These are phyloP conservation scores for Clupea harengus DNA, from an alignment of 2,113 vertebrate species.

Conservation along the genomic window DNA sequence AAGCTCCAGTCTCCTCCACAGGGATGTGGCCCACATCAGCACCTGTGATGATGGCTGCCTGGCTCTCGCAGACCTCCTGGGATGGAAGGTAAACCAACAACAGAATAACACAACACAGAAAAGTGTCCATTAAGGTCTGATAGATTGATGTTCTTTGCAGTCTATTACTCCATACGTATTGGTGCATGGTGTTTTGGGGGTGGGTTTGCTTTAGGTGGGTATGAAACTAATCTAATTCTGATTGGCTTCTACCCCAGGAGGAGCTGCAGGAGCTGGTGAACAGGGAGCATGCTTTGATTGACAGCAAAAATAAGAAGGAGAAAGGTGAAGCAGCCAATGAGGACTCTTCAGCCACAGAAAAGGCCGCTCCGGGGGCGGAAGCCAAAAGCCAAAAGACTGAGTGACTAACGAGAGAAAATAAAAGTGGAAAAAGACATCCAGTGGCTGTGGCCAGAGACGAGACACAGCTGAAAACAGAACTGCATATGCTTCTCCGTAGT, in stretches of 20 bases:
- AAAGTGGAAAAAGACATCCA: background rate
- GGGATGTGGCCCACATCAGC: conserved; percentile 85
- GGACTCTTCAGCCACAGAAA: conserved; percentile 49
- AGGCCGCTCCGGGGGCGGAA: conserved; percentile 47
- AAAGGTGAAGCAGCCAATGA: conserved; percentile 37
- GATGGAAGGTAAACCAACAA: conserved; percentile 80
- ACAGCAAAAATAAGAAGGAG: conserved; percentile 64
- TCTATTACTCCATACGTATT: background rate
- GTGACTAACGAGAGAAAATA: conserved; percentile 37
- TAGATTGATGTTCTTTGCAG: too few species aligned
- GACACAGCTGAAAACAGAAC: conserved; percentile 7
- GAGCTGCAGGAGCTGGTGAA: conserved; percentile 83
- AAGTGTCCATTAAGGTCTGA: too few species aligned
- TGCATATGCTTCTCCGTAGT: background rate
- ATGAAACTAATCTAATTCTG: background rate
- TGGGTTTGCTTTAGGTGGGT: background rate
- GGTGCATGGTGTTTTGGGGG: background rate
- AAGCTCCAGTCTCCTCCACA: conserved; percentile 43
- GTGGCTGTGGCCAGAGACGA: background rate
- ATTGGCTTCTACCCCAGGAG: conserved; percentile 58
- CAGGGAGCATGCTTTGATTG: conserved; percentile 77
- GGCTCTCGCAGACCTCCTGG: conserved; percentile 82
- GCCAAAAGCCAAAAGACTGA: conserved; percentile 57
- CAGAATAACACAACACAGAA: too few species aligned
- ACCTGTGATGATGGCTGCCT: conserved; percentile 86